Evolutionary conservation across 2,113 vertebrate species (phyloP), one percentile per base, ranked within the genome.

Genomic region (Sitta europaea): DNA sequence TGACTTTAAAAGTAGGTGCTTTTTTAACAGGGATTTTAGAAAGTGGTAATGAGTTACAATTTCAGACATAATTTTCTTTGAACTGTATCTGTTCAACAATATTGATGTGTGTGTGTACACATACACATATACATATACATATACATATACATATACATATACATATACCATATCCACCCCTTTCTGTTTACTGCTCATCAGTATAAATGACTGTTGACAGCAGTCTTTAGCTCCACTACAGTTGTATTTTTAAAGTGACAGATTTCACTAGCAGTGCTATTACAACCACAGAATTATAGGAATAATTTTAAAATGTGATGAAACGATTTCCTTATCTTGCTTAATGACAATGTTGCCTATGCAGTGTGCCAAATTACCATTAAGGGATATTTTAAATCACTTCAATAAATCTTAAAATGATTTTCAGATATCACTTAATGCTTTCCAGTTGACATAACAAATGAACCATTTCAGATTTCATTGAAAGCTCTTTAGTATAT

Each of bases 381-480:
- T 97, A 97, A 95, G 66, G n/a, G 65, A 80, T 96, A 97, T 97
- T 98, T 98, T 96, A 96, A 95, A 97, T 97, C 88, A 97, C 76
- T 96, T 96, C 93, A 93, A 91, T 98, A 97, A 97, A 98, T 97
- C 92, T 97, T 97, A 85, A 94, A 89, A 89, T 96, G 51, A 95
- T 97, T 97, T 98, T 97, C 92, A 97, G 97, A 94, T 98, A 97
- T 97, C 95, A 95, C 71, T 97, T 97, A 96, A 96, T 97, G 90
- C 65, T 36, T 98, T 96, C 65, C 79, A 96, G 95, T 97, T 97
- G 95, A 98, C 95, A 98, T 97, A 98, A 98, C 83, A 97, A 97
- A 98, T 97, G 93, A 98, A 97, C 66, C 93, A 96, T 97, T 97
- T 97, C 86, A 88, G 84, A 97, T 97, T 97, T 95, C 93, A 94